A percentile compares a stretch with the other conserved stretches of the same genome.
Evolutionary conservation across 2,797 vertebrate species (phyloP).

Genomic region (Pyrocephalus nanus): DNA sequence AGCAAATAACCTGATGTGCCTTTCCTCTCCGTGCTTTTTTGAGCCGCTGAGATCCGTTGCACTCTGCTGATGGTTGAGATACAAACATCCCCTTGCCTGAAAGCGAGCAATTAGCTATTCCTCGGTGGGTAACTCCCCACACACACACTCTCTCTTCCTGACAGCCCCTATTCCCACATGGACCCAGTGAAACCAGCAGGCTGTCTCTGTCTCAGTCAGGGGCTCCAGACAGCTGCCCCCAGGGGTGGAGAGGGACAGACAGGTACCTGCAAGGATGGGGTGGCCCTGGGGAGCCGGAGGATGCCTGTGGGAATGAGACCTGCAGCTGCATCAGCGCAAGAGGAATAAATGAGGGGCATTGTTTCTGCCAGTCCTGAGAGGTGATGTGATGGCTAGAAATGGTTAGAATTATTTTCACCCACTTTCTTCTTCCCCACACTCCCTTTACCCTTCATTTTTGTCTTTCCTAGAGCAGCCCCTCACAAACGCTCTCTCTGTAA

Average conservation of each 20-base stretch:
- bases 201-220: background rate
- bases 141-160: accelerated
- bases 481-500: background rate
- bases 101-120: slow-evolving; percentile 15
- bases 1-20: background rate
- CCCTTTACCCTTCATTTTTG: background rate
- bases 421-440: background rate
- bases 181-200: background rate
- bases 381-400: background rate
- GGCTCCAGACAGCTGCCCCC: slow-evolving; percentile 16
- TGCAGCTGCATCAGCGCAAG: background rate
- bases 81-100: background rate
- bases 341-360: background rate
- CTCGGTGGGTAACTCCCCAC: background rate
- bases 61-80: background rate
- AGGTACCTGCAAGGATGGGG: background rate
- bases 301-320: background rate
- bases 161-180: slow-evolving; percentile 1
- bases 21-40: background rate
- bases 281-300: background rate
- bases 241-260: background rate
- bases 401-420: background rate
- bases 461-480: background rate
- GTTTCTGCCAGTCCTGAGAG: background rate
- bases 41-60: background rate